Evolutionary conservation across 2,113 vertebrate species (phyloP).

Genomic region (Puntigrus tetrazona): DNA sequence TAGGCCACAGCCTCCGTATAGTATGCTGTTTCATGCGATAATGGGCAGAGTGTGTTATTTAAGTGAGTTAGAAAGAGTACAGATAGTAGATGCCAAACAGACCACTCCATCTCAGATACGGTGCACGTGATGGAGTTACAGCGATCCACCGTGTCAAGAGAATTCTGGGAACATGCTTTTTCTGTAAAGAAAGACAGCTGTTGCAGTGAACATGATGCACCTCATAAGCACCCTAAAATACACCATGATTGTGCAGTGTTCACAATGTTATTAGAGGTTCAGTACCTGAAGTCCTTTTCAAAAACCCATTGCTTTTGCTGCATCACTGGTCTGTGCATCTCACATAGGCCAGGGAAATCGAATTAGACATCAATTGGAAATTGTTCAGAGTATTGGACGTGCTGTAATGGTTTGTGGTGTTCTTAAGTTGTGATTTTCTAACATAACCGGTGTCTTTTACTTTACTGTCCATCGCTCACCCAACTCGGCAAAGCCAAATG

Average conservation of each 20-base stretch:
- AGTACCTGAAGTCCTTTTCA: not conserved
- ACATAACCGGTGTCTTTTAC: not conserved
- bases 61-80: not conserved
- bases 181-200: not conserved
- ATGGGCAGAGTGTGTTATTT: conserved; percentile 3
- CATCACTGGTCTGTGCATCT: not conserved
- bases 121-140: not conserved
- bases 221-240: not conserved
- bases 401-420: conserved; percentile 12
- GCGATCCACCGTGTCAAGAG: not conserved
- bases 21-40: conserved; percentile 11
- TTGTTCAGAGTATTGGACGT: not conserved
- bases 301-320: not conserved
- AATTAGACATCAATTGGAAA: conserved; percentile 23
- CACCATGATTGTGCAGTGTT: not conserved
- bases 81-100: conserved; percentile 18
- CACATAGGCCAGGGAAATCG: not conserved
- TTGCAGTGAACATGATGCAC: not conserved
- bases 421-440: not conserved
- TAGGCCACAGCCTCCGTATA: not conserved
- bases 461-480: not conserved
- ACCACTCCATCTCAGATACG: not conserved
- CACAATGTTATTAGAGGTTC: not conserved
- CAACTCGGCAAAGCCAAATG: not conserved
- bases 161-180: not conserved